phyloP scores from a whole-genome alignment of 1,140 invertebrate species.

The Drosophila subobscura region DNA sequence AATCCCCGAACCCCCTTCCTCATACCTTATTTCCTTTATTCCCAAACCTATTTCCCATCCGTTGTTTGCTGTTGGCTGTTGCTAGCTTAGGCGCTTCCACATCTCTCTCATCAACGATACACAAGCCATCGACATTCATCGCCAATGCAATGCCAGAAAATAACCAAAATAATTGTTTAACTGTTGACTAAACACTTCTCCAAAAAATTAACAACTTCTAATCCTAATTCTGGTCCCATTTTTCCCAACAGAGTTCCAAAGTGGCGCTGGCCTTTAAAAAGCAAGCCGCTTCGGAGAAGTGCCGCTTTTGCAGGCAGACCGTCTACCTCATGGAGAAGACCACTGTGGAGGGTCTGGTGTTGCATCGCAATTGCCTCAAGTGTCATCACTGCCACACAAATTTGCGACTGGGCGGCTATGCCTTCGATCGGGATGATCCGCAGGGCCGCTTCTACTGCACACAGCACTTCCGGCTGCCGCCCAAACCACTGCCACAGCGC shows the following conservation, averaged over 20 bases:
- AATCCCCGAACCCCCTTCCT: no score
- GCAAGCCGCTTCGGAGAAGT: conserved; percentile 90
- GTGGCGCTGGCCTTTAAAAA: conserved; percentile 86
- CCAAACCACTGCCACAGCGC: conserved; percentile 76
- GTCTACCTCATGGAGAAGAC: conserved; percentile 95
- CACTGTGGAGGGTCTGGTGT: conserved; percentile 93
- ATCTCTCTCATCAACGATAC: conserved; percentile 21
- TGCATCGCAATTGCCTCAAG: conserved; percentile 93
- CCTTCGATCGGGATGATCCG: conserved; percentile 90
- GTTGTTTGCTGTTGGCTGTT: conserved; percentile 11
- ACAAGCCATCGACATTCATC: conserved; percentile 6
- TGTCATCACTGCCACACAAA: conserved; percentile 85
- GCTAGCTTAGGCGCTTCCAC: conserved; percentile 42
- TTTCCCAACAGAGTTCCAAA: conserved; percentile 85
- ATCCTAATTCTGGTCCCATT: not conserved
- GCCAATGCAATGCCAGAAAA: conserved; percentile 36
- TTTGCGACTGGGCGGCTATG: conserved; percentile 86
- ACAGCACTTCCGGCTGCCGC: conserved; percentile 89
- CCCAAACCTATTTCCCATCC: no score
- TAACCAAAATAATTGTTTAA: conserved; percentile 7
- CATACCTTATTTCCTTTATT: no score
- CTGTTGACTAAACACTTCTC: not conserved
- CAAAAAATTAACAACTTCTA: not conserved
- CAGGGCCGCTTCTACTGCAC: conserved; percentile 92
- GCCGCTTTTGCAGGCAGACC: conserved; percentile 93